Conservation (phyloP, 2,888 invertebrate genomes). For the Clostera curtula region DNA sequence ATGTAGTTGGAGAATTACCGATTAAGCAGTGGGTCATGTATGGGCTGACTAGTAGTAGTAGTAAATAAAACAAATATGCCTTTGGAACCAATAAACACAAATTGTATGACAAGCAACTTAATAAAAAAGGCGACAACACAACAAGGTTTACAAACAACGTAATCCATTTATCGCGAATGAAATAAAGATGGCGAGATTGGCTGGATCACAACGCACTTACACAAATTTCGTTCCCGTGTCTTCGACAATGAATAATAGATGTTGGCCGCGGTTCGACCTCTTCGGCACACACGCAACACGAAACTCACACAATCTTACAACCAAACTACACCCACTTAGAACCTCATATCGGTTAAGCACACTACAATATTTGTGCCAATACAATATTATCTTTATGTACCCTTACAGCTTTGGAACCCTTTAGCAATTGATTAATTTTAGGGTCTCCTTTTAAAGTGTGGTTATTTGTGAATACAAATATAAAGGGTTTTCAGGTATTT, state of each 20-base stretch:
- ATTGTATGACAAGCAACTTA: constrained; percentile 22
- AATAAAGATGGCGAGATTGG: constrained; percentile 68
- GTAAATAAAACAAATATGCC: no score
- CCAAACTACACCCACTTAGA: constrained; percentile 4
- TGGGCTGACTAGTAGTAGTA: no score
- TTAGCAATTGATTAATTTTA: constrained; percentile 22
- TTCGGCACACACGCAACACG: constrained; percentile 24
- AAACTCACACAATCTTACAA: constrained; percentile 16
- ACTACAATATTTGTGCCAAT: constrained; percentile 14
- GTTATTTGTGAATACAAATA: constrained; percentile 11
- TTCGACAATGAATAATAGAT: constrained; percentile 69
- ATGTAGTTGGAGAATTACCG: no score
- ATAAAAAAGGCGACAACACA: constrained; percentile 45
- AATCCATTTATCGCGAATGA: constrained; percentile 68
- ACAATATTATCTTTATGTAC: constrained; percentile 22
- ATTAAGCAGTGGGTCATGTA: no score
- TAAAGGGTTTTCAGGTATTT: no score
- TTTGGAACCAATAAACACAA: constrained; percentile 14
- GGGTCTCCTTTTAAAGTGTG: constrained; percentile 16
- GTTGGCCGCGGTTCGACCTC: constrained; percentile 43
- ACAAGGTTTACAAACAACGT: constrained; percentile 54
- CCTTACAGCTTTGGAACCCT: constrained; percentile 12
- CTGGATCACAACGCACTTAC: constrained; percentile 70
- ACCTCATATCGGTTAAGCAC: neutral
- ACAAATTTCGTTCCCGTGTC: constrained; percentile 70